A percentile compares a stretch with the other conserved stretches of the same genome.
Conservation (phyloP, 2,888 invertebrate genomes). For the Sphecodes monilicornis region DNA sequence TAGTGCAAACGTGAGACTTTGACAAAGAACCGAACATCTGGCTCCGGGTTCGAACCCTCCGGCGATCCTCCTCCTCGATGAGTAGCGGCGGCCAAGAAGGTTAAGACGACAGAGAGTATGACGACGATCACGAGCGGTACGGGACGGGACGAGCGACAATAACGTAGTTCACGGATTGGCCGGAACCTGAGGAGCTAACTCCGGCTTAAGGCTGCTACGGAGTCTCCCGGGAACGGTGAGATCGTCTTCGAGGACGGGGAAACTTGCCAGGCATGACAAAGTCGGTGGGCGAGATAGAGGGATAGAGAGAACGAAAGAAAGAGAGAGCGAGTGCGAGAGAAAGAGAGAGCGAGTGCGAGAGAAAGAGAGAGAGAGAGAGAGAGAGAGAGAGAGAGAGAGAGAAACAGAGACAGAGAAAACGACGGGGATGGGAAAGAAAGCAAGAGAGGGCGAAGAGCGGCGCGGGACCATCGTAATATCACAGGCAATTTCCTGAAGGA, state of each 20-base stretch:
- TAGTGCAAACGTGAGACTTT: conserved; percentile 46
- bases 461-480: conserved; percentile 77
- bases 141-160: conserved; percentile 39
- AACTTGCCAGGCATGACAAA: conserved; percentile 47
- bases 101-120: conserved; percentile 15
- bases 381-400: neutral
- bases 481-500: conserved; percentile 80
- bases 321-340: neutral
- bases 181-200: conserved; percentile 59
- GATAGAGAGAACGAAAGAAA: conserved; percentile 6
- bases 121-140: conserved; percentile 28
- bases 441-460: conserved; percentile 38
- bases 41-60: conserved; percentile 36
- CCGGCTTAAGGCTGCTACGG: conserved; percentile 57
- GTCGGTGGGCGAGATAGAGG: conserved; percentile 13
- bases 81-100: conserved; percentile 6
- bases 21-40: conserved; percentile 41
- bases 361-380: neutral
- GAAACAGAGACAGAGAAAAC: conserved; percentile 10
- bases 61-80: conserved; percentile 39
- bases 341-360: neutral
- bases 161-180: conserved; percentile 42
- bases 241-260: conserved; percentile 57
- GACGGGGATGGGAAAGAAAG: conserved; percentile 11
- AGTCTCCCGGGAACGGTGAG: conserved; percentile 59